phyloP scores from a whole-genome alignment of 1,140 invertebrate species.

The Drosophila kurseongensis region DNA sequence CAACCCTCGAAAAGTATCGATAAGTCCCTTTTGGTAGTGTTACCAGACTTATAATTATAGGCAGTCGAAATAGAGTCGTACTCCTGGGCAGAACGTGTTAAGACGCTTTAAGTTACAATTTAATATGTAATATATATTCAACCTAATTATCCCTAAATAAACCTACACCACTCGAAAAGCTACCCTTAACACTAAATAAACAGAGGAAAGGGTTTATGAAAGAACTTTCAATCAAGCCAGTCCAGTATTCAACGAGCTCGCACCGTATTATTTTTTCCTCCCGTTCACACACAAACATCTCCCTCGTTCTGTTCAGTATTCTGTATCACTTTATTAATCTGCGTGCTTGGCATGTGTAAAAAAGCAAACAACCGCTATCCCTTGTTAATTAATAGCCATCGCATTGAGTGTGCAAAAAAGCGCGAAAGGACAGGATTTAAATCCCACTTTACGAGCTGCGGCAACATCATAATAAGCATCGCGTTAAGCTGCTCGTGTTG shows the following conservation, averaged over 20 bases:
- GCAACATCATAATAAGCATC: constrained; percentile 54
- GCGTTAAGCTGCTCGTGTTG: constrained; percentile 32
- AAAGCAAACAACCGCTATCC: constrained; percentile 49
- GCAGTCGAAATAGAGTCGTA: no score
- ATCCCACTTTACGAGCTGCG: constrained; percentile 54
- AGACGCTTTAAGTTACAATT: no score
- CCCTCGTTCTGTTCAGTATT: background rate
- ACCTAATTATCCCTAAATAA: no score
- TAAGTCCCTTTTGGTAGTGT: no score
- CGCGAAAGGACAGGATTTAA: constrained; percentile 35
- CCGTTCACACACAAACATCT: background rate
- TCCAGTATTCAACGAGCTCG: background rate
- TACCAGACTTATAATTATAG: no score
- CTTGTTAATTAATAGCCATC: constrained; percentile 73
- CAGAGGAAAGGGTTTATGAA: background rate
- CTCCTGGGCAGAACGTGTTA: no score
- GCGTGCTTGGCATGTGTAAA: constrained; percentile 46
- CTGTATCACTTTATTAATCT: constrained; percentile 53
- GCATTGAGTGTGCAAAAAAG: constrained; percentile 57
- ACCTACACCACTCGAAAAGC: no score
- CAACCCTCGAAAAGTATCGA: no score
- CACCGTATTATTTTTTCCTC: constrained; percentile 1
- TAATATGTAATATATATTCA: no score
- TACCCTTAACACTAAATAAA: no score
- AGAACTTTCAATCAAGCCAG: background rate